A percentile compares a stretch with the other conserved stretches of the same genome.
Evolutionary conservation across 2,888 invertebrate genomes (phyloP).

Genomic region (Furcula furcula): DNA sequence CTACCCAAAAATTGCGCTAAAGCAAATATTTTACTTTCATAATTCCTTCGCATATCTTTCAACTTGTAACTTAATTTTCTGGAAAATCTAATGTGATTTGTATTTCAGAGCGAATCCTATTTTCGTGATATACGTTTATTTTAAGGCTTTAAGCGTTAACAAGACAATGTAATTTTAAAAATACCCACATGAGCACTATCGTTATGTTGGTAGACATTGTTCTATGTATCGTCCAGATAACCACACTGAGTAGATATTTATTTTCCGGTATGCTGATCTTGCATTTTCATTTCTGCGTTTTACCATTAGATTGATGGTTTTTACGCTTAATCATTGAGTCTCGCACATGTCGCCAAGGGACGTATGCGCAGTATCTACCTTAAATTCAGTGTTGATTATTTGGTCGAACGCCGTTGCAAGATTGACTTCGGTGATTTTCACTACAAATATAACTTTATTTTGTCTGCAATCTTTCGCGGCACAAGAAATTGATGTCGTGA

Average conservation of each 20-base stretch:
- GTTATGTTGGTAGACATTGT: not conserved
- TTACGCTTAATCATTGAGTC: too few species aligned
- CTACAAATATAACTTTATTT: not conserved
- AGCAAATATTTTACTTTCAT: too few species aligned
- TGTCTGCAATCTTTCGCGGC: not conserved
- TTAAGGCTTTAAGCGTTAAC: not conserved
- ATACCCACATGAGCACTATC: conserved; percentile 64
- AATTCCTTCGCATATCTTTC: too few species aligned
- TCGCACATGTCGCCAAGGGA: too few species aligned
- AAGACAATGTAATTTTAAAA: conserved; percentile 51
- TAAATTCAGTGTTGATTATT: not conserved
- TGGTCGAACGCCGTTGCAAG: not conserved
- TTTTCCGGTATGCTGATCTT: not conserved
- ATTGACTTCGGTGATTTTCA: not conserved
- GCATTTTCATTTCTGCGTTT: not conserved
- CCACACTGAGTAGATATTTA: not conserved
- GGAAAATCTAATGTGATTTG: not conserved
- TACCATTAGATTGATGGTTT: too few species aligned
- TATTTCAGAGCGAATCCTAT: not conserved
- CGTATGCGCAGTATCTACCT: not conserved
- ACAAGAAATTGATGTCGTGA: not conserved
- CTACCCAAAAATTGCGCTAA: too few species aligned
- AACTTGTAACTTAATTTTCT: not conserved
- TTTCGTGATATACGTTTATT: not conserved
- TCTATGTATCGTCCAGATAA: conserved; percentile 1